Evolutionary conservation across 1,140 invertebrate genomes (phyloP).

Genomic region (Drosophila virilis): DNA sequence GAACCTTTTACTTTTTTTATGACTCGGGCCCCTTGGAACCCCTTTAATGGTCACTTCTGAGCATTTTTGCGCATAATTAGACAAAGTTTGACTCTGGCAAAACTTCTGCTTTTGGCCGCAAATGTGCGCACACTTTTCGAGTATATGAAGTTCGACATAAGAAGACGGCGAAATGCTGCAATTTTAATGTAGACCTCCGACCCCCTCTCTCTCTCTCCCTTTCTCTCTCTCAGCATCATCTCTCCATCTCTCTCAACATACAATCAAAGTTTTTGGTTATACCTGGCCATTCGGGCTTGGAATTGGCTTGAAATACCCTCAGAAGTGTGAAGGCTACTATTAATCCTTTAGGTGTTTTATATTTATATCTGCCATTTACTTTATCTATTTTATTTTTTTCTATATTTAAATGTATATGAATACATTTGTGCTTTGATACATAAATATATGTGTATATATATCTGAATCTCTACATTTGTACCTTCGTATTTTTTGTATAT

Average conservation of each 20-base stretch:
- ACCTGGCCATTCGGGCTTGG: background rate
- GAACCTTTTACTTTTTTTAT: conserved; percentile 50
- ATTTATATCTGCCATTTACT: background rate
- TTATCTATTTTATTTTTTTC: background rate
- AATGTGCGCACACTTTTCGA: conserved; percentile 52
- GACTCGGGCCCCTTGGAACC: conserved; percentile 24
- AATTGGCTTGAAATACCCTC: background rate
- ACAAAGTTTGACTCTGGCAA: conserved; percentile 65
- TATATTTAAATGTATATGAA: background rate
- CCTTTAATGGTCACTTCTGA: conserved; percentile 76
- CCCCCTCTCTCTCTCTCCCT: background rate
- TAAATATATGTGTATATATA: background rate
- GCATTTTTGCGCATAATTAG: conserved; percentile 81
- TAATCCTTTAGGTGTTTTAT: background rate
- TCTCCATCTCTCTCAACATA: background rate
- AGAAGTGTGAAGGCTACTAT: background rate
- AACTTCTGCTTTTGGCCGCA: conserved; percentile 62
- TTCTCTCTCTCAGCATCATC: too few species aligned
- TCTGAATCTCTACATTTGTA: background rate
- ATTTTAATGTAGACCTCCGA: conserved; percentile 19
- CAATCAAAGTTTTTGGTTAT: conserved; percentile 2
- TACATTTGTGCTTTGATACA: too few species aligned
- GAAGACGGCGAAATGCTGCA: background rate
- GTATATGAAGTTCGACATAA: conserved; percentile 13
- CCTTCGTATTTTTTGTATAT: background rate